phyloP scores from a whole-genome alignment of 2,113 vertebrate species.

The Solea solea region DNA sequence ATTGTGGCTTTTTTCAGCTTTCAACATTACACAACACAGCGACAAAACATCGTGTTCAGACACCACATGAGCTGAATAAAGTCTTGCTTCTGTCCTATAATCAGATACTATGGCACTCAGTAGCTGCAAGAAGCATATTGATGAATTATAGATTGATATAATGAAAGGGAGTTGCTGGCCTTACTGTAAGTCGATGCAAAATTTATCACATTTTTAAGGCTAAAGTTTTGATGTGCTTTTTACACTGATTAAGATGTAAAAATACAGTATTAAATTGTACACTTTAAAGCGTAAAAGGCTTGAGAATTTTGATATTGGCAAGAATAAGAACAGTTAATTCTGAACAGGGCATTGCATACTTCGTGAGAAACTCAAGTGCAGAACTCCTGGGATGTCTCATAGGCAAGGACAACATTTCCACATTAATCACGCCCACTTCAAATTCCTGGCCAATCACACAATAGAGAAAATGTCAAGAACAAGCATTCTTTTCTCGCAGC shows the following conservation, averaged over 20 bases:
- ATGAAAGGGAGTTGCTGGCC: conserved; percentile 38
- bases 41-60: conserved; percentile 9
- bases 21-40: neutral
- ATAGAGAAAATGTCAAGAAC: too few relatives aligned
- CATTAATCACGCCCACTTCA: too few relatives aligned
- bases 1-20: conserved; percentile 5
- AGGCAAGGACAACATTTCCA: too few relatives aligned
- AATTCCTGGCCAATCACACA: too few relatives aligned
- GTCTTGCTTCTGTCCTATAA: conserved; percentile 14
- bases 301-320: too few relatives aligned
- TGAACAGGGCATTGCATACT: too few relatives aligned
- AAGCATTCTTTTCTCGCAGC: too few relatives aligned
- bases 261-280: neutral
- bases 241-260: conserved; percentile 19
- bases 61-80: conserved; percentile 22
- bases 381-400: too few relatives aligned
- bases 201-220: conserved; percentile 47
- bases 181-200: conserved; percentile 46
- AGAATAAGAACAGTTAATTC: too few relatives aligned
- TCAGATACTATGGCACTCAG: conserved; percentile 8
- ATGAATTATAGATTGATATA: conserved; percentile 61
- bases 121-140: conserved; percentile 23
- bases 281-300: too few relatives aligned
- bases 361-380: too few relatives aligned
- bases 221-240: conserved; percentile 38